Evolutionary conservation across 2,797 vertebrate species (phyloP), one percentile per base, ranked within the genome.

Genomic region (Thunnus albacares): DNA sequence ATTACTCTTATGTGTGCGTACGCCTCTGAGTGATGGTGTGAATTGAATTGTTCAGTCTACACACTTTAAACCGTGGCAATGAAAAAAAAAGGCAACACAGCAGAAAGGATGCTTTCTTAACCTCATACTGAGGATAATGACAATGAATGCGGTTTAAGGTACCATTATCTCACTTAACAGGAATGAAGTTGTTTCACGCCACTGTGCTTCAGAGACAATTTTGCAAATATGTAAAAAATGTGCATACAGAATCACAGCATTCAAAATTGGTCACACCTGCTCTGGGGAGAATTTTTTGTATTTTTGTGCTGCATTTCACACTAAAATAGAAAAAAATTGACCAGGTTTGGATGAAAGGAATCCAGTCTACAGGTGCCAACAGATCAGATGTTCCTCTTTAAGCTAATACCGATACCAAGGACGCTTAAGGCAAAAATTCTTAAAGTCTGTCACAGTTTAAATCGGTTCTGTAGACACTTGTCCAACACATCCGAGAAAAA

Each of bases 81-180:
- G 61, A 51, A 51, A 51, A 47, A 59, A 66, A 63, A 83, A 73
- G 69, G 72, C 78, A 84, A 68, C 35, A 58, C 33, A 61, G 67
- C 45, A 35, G 60, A 49, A 49, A 67, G 20, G 49, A 52, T 58
- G 56, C 35, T 28, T 41, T 76, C n/a, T 65, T 87, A 75, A 73
- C 87, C 60, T 75, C 45, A n/a, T 41, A 62, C 30, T 58, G 30
- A 83, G 61, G 66, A 85, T 83, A 82, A 85, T 83, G 67, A 80
- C 63, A 58, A 22, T 57, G 20, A 28, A 61, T 20, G 5, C 11
- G 1, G 35, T 70, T 64, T 22, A 60, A 53, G 6, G 52, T 56
- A 51, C 20, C 26, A 64, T 71, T 35, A 59, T 51, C 26, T 69
- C 51, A 56, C 18, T 56, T 74, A n/a, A 74, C 45, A 59, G 13